phyloP scores from a whole-genome alignment of 1,140 invertebrate genomes.

The Bradynema listronoti region DNA sequence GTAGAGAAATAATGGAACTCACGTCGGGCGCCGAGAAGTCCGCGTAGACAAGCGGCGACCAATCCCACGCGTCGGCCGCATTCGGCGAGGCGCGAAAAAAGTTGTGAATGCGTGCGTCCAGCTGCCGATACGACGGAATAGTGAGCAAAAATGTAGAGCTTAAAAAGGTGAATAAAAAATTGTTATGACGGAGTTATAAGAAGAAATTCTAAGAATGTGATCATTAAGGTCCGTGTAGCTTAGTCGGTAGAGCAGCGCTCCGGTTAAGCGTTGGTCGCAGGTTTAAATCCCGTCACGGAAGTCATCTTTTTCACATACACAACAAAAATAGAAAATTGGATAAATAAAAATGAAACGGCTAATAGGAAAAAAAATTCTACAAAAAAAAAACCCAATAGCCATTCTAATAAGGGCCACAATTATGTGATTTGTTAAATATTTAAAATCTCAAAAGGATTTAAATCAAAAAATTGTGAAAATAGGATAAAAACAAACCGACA shows the following conservation, averaged over 20 bases:
- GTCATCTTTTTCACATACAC: too few species aligned
- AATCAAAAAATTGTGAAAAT: constrained; percentile 3
- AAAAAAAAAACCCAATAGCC: too few species aligned
- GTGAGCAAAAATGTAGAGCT: constrained; percentile 28
- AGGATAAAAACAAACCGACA: constrained; percentile 26
- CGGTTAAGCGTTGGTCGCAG: too few species aligned
- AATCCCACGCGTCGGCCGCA: constrained; percentile 2
- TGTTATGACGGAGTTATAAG: too few species aligned
- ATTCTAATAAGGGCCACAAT: too few species aligned
- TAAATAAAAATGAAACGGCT: constrained; percentile 7
- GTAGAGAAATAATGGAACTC: too few species aligned
- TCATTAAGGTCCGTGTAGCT: too few species aligned
- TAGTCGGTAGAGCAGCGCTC: too few species aligned
- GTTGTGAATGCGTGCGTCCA: constrained; percentile 38
- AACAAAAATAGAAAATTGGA: neutral
- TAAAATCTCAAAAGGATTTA: too few species aligned
- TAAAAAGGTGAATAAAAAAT: constrained; percentile 1
- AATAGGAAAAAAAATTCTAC: neutral
- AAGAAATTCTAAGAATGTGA: too few species aligned
- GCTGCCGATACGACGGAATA: constrained; percentile 29
- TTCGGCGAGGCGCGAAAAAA: constrained; percentile 7
- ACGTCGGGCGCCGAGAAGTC: constrained; percentile 31
- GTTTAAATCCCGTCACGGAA: too few species aligned
- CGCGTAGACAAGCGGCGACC: constrained; percentile 42
- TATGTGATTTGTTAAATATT: too few species aligned